Evolutionary conservation across 2,797 vertebrate species (phyloP).

Genomic region (Leptoclinus maculatus): DNA sequence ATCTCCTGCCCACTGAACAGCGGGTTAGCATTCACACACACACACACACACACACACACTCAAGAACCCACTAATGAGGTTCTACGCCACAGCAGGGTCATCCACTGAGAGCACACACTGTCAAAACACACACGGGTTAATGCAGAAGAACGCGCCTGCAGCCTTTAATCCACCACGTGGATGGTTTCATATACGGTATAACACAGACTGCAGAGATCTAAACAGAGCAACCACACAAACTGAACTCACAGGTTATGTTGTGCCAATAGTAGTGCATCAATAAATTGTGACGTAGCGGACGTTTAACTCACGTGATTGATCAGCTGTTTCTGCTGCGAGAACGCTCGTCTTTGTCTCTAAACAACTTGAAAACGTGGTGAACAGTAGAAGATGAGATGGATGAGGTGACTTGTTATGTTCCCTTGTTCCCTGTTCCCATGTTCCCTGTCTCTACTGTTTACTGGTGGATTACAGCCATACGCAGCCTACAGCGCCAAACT

Average conservation of each 20-base stretch:
- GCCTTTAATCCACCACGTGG: constrained; percentile 24
- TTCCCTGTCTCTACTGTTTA: too few relatives aligned
- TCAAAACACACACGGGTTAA: constrained; percentile 13
- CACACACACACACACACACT: constrained; percentile 4
- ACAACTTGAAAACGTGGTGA: too few relatives aligned
- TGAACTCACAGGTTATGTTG: neutral
- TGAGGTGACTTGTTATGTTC: too few relatives aligned
- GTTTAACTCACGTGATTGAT: too few relatives aligned
- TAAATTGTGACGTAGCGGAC: too few relatives aligned
- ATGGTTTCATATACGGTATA: constrained; percentile 4
- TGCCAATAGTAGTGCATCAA: neutral
- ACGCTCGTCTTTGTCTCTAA: too few relatives aligned
- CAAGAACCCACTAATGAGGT: constrained; percentile 46
- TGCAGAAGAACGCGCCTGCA: constrained; percentile 29
- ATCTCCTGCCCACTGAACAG: constrained; percentile 50
- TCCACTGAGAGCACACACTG: constrained; percentile 34
- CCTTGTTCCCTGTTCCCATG: too few relatives aligned
- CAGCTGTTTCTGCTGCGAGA: too few relatives aligned
- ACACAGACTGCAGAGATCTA: neutral
- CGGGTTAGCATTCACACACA: constrained; percentile 38
- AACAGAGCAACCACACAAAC: neutral
- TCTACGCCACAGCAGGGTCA: constrained; percentile 56
- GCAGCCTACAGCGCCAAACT: too few relatives aligned
- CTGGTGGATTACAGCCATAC: too few relatives aligned
- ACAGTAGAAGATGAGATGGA: too few relatives aligned